Conservation (phyloP, 2,113 vertebrate genomes). For the Scophthalmus maximus region DNA sequence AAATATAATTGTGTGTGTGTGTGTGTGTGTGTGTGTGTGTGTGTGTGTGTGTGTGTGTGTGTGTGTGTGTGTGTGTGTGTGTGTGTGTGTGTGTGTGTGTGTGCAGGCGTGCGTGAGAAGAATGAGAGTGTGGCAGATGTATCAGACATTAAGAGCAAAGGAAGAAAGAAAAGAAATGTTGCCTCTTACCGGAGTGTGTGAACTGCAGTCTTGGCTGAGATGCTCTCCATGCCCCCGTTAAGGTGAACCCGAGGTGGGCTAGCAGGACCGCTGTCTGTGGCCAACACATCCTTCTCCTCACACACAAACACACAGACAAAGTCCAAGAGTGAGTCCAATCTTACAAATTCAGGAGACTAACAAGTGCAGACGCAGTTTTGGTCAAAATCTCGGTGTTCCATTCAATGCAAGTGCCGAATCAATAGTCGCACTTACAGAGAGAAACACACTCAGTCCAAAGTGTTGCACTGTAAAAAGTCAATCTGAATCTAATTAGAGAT, state of each 20-base stretch:
- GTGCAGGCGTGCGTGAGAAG: neutral
- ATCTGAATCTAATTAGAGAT: constrained; percentile 10
- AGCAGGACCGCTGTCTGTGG: constrained; percentile 63
- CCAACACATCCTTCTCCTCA: constrained; percentile 70
- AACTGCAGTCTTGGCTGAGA: constrained; percentile 82
- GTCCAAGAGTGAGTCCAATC: constrained; percentile 6
- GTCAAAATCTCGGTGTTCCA: constrained; percentile 11
- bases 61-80: neutral
- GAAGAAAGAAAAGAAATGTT: neutral
- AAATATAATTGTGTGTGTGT: neutral
- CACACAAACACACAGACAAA: constrained; percentile 4
- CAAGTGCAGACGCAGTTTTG: constrained; percentile 7
- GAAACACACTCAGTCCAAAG: constrained; percentile 17
- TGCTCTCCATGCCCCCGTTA: constrained; percentile 77
- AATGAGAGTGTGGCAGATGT: constrained; percentile 1
- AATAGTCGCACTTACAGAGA: no score
- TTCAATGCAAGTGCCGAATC: constrained; percentile 12
- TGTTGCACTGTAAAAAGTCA: constrained; percentile 10
- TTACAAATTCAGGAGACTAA: neutral
- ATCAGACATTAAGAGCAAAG: neutral
- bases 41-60: constrained; percentile 1
- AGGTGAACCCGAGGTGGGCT: constrained; percentile 56
- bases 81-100: neutral
- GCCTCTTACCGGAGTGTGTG: constrained; percentile 77
- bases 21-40: neutral